Evolutionary conservation across 2,797 vertebrate species (phyloP), one percentile per base, ranked within the genome.

Genomic region (Gouania willdenowi): DNA sequence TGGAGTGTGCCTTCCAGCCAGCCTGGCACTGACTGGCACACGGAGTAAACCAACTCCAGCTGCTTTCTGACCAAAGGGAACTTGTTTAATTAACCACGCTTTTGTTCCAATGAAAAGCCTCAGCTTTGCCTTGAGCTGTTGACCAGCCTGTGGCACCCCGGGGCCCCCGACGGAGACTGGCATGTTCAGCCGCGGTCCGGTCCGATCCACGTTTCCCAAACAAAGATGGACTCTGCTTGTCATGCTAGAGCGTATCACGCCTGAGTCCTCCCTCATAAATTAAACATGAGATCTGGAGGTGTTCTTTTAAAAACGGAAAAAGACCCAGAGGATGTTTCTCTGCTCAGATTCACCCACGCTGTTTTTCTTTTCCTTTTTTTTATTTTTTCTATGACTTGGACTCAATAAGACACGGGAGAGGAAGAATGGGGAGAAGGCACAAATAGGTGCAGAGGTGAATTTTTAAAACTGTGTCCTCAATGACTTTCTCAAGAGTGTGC

Each of bases 251-350:
- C 83, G 80, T 85, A 89, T 88, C 82, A 88, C 63, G 78, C 66
- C 69, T 83, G 73, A 87, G 75, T 76, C 75, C 70, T 77, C 65
- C 64, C 75, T 83, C 81, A 88, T 89, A 75, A 86, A 90, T 89
- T 85, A 89, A 89, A 86, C 87, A 90, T 88, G 81, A 88, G 83
- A 85, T 87, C 84, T 81, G 78, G 84, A 88, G 82, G 85, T 87
- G 85, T 83, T 82, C 81, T 88, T 87, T 80, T 79, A 82, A 80
- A 88, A 85, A 84, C 73, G 68, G 74, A 83, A 84, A 81, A 87
- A 82, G 82, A 86, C 84, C 85, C 85, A 86, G 82, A 85, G 86
- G 87, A 88, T 86, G 83, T 86, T 88, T 85, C 83, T 81, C 79
- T 84, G 81, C 84, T 85, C 76, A 84, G 74, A 86, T 85, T 87